Evolutionary conservation across 2,113 vertebrate genomes (phyloP), one percentile per base, ranked within the genome.

Genomic region (Myrmecophaga tridactyla): DNA sequence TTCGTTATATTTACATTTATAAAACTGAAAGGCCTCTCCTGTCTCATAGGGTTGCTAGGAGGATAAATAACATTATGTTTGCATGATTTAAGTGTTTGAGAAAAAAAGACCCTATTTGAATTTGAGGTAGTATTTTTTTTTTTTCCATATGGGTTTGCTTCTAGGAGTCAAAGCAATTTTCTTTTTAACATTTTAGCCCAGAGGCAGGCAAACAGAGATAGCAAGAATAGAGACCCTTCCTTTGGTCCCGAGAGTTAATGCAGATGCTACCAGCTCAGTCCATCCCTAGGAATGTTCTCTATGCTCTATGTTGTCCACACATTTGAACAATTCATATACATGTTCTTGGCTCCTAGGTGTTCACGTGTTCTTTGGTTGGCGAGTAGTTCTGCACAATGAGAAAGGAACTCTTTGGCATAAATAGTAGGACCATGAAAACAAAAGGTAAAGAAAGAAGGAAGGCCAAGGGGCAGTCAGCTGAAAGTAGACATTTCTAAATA

Each of bases 21-120:
- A 94, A 96, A 90, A 86, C 63, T 7, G 56, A 86, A 14, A 86
- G 82, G 29, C 46, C 34, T 86, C 39, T 67, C 86, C 67, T 90
- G n/a, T 56, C 72, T 96, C 58, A 48, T 11, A 73, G 75, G 51
- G 34, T 41, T 89, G 31, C 65, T 81, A 0, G 84, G 91, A 95
- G 75, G 39, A 69, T 43, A 92, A 92, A 13, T 18, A 86, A 92
- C 18, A 29, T 73, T 90, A 78, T 11, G 67, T n/a, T 93, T 78
- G 58, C 25, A 69, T 34, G 73, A 94, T 15, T 72, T 81, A 90
- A 95, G 60, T 11, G 90, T 69, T n/a, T 4, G 36, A 51, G 75
- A 53, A 76, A 70, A 81, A 94, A 88, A 94, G 51, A 48, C 46
- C 60, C 3, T 12, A 21, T 63, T 36, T 89, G 84, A 75, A 53